Evolutionary conservation across 1,140 invertebrate species (phyloP).

Genomic region (Pachypsylla venusta): DNA sequence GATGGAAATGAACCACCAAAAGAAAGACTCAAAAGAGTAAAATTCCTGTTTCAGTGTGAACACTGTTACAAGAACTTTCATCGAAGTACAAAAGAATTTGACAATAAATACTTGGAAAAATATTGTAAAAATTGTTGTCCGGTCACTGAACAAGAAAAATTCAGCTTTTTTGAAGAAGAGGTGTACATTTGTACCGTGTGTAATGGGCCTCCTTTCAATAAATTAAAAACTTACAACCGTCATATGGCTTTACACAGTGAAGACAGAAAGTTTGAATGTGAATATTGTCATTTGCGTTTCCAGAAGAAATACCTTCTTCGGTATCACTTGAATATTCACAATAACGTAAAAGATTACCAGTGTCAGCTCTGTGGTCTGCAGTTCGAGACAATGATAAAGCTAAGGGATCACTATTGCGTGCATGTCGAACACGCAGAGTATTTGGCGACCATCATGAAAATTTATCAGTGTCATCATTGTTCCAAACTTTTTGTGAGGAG

Average conservation of each 20-base stretch:
- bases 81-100: background rate
- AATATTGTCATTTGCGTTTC: slow-evolving; percentile 32
- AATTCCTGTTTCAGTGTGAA: slow-evolving; percentile 1
- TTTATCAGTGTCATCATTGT: background rate
- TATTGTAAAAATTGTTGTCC: background rate
- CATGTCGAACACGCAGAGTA: background rate
- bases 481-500: background rate
- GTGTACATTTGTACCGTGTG: background rate
- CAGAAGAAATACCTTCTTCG: slow-evolving; percentile 45
- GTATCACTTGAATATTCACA: slow-evolving; percentile 39
- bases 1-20: background rate
- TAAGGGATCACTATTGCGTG: background rate
- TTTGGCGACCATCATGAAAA: slow-evolving; percentile 5
- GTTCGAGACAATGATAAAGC: slow-evolving; percentile 6
- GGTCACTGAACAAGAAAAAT: background rate
- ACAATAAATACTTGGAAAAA: background rate
- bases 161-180: background rate
- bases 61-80: slow-evolving; percentile 8
- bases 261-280: slow-evolving; percentile 33
- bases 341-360: slow-evolving; percentile 6
- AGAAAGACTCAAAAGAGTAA: background rate
- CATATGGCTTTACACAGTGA: slow-evolving; percentile 22
- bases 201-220: slow-evolving; percentile 1
- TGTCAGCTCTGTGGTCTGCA: background rate
- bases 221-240: background rate